Conservation (phyloP, 2,113 vertebrate species). For the Trogon melanurus region DNA sequence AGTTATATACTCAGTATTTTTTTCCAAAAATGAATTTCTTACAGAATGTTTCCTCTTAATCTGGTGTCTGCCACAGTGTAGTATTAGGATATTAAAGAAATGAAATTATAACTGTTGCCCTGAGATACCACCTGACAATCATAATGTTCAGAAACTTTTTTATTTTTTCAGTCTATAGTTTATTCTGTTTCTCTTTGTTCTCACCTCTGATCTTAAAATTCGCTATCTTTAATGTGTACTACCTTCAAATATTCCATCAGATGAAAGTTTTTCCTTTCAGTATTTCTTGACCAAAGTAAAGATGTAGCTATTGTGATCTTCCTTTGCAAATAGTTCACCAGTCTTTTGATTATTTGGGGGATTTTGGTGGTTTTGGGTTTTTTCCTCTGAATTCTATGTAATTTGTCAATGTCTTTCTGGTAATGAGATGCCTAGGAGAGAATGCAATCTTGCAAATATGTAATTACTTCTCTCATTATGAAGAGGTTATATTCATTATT, state of each 20-base stretch:
- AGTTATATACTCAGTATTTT: neutral
- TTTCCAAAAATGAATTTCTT: neutral
- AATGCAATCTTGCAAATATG: conserved; percentile 24
- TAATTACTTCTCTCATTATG: neutral
- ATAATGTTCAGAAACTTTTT: neutral
- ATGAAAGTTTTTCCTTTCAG: neutral
- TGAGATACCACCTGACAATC: neutral
- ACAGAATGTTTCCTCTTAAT: neutral
- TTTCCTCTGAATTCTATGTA: neutral
- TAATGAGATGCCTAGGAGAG: neutral
- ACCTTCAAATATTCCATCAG: neutral
- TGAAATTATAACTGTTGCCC: neutral
- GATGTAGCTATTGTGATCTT: neutral
- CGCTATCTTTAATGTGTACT: neutral
- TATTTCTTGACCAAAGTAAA: neutral
- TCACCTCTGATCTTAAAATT: neutral
- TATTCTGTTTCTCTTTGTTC: neutral
- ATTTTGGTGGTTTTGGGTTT: neutral
- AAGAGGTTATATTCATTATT: neutral
- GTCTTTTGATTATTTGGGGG: neutral
- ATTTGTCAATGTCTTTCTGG: neutral
- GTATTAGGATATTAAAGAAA: neutral
- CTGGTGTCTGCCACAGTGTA: neutral
- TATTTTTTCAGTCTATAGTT: neutral
- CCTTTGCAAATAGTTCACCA: neutral